Evolutionary conservation across 2,797 vertebrate species (phyloP).

Genomic region (Trematomus bernacchii): DNA sequence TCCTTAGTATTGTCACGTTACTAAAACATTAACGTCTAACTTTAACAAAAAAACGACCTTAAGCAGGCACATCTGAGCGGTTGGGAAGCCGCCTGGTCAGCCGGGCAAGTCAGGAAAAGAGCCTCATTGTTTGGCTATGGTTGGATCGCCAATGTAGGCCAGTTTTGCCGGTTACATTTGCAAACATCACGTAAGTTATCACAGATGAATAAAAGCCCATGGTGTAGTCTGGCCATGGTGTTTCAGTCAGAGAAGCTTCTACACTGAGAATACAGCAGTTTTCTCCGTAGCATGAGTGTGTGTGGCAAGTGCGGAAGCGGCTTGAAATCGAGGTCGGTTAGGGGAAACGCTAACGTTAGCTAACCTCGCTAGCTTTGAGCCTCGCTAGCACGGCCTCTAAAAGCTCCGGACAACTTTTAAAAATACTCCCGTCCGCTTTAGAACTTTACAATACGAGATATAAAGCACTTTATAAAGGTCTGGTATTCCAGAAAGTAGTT

Average conservation of each 20-base stretch:
- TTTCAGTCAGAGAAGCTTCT: not conserved
- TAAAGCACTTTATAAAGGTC: fast-evolving
- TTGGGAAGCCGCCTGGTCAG: constrained; percentile 32
- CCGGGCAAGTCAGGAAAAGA: constrained; percentile 44
- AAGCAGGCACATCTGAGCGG: not conserved
- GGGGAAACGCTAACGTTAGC: constrained; percentile 56
- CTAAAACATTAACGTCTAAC: not conserved
- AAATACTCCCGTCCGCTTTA: not conserved
- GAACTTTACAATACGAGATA: not conserved
- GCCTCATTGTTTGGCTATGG: constrained; percentile 70
- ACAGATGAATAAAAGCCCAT: not conserved
- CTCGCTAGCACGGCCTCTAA: constrained; percentile 48
- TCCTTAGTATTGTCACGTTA: no score
- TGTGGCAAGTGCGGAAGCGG: constrained; percentile 73
- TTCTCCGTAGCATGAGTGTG: constrained; percentile 3
- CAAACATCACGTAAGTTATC: constrained; percentile 30
- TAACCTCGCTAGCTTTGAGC: constrained; percentile 59
- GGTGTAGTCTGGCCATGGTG: fast-evolving
- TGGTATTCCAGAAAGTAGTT: constrained; percentile 54
- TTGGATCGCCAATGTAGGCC: constrained; percentile 36
- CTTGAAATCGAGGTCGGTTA: constrained; percentile 53
- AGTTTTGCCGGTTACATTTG: constrained; percentile 19
- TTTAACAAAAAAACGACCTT: no score
- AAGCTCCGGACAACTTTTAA: constrained; percentile 65
- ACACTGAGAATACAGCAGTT: not conserved